A percentile compares a stretch with the other conserved stretches of the same genome.
Conservation (phyloP, 2,888 invertebrate species). For the Eristalis arbustorum region DNA sequence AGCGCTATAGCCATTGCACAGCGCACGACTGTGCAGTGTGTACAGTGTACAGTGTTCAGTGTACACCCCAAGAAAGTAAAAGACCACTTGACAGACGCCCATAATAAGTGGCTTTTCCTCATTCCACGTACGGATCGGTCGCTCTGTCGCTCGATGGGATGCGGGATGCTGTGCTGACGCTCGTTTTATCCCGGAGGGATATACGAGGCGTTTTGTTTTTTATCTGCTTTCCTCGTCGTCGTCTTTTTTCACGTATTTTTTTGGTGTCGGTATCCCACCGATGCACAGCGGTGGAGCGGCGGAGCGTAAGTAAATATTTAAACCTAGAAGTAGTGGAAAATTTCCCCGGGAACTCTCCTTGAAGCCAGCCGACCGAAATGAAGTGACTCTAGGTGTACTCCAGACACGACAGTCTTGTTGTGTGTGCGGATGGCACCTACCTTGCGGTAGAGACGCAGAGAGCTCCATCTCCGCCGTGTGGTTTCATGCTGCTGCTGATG, state of each 20-base stretch:
- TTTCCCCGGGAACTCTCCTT: conserved; percentile 47
- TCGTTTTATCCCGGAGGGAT: conserved; percentile 23
- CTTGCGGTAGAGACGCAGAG: conserved; percentile 11
- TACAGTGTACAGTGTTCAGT: background rate
- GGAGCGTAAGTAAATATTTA: conserved; percentile 55
- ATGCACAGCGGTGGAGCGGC: conserved; percentile 13
- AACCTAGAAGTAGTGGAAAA: conserved; percentile 51
- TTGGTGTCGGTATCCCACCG: background rate
- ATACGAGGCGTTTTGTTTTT: background rate
- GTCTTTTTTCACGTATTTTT: background rate
- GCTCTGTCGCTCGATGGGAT: conserved; percentile 15
- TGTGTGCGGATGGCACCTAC: conserved; percentile 24
- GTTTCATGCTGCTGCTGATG: conserved; percentile 8
- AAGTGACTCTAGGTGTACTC: conserved; percentile 63
- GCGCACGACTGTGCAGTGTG: background rate
- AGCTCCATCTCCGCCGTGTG: conserved; percentile 16
- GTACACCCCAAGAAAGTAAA: conserved; percentile 48
- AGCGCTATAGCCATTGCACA: background rate
- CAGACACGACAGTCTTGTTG: conserved; percentile 39
- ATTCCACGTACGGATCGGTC: conserved; percentile 30
- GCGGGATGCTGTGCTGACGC: conserved; percentile 39
- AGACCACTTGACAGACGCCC: conserved; percentile 63
- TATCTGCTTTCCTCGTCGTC: background rate
- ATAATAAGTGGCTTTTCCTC: conserved; percentile 64
- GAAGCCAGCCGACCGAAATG: conserved; percentile 59